Conservation (phyloP, 2,888 invertebrate species). For the Sympetrum striolatum region DNA sequence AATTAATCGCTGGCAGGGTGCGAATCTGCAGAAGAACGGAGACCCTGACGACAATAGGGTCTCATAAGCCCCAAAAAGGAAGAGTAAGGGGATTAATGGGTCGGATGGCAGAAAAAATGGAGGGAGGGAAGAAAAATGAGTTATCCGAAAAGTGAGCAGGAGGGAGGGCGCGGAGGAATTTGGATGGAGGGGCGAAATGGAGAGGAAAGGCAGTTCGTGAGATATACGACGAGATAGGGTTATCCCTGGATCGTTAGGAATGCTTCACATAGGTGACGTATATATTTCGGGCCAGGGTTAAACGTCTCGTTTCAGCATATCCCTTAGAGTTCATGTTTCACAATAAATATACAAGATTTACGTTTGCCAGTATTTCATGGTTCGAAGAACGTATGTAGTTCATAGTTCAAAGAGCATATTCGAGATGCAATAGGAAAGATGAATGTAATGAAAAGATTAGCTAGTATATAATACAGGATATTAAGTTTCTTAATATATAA, state of each 20-base stretch:
- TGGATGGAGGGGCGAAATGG: background rate
- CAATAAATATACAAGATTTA: too few relatives aligned
- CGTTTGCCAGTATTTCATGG: too few relatives aligned
- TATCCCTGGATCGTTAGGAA: background rate
- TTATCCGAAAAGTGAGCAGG: background rate
- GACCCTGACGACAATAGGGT: background rate
- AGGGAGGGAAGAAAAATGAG: background rate
- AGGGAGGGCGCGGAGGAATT: background rate
- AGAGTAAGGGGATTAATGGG: background rate
- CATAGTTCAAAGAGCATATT: too few relatives aligned
- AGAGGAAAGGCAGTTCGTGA: background rate
- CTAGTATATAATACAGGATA: too few relatives aligned
- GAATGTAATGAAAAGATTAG: too few relatives aligned
- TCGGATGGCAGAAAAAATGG: background rate
- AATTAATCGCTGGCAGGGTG: too few relatives aligned
- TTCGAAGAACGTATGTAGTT: too few relatives aligned
- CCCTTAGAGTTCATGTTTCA: too few relatives aligned
- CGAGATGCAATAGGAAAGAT: too few relatives aligned
- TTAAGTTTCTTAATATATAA: too few relatives aligned
- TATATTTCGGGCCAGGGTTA: slow-evolving; percentile 13
- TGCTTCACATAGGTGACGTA: background rate
- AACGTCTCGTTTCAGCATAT: background rate
- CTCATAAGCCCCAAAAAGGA: background rate
- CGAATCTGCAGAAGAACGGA: background rate
- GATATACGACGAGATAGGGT: background rate